Percentiles rank a stretch among this genome's conserved stretches.
Evolutionary conservation across 1,140 invertebrate species (phyloP).

Genomic region (Macrocentrus cingulum): DNA sequence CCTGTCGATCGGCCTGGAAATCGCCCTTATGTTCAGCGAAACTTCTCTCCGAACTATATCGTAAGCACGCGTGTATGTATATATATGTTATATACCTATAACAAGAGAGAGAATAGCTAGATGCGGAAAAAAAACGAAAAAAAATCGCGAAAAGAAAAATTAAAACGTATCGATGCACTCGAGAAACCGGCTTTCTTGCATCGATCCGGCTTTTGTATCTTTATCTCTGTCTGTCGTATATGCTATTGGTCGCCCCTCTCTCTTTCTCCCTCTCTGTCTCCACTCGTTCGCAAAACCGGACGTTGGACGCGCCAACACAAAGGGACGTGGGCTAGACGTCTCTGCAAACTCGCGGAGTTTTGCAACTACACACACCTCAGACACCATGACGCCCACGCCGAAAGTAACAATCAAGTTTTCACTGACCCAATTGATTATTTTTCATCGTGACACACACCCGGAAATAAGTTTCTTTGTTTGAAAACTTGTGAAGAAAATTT

Average conservation of each 20-base stretch:
- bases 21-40: slow-evolving; percentile 7
- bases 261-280: slow-evolving; percentile 8
- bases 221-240: slow-evolving; percentile 3
- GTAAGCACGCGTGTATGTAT: too few species aligned
- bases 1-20: slow-evolving; percentile 7
- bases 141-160: background rate
- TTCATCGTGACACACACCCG: slow-evolving; percentile 1
- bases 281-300: slow-evolving; percentile 24
- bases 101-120: background rate
- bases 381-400: slow-evolving; percentile 18
- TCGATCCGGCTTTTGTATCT: slow-evolving; percentile 6
- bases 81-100: too few species aligned
- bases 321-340: slow-evolving; percentile 25
- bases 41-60: background rate
- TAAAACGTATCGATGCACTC: slow-evolving; percentile 2
- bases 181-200: slow-evolving; percentile 19
- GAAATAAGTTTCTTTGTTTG: slow-evolving; percentile 13
- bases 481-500: too few species aligned
- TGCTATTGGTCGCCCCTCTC: slow-evolving; percentile 9
- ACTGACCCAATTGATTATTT: slow-evolving; percentile 22
- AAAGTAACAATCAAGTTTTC: slow-evolving; percentile 5
- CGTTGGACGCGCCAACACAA: slow-evolving; percentile 22
- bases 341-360: slow-evolving; percentile 16
- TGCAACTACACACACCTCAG: slow-evolving; percentile 10
- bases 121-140: background rate